Conservation (phyloP, 2,888 invertebrate genomes). For the Gryllus longicercus region DNA sequence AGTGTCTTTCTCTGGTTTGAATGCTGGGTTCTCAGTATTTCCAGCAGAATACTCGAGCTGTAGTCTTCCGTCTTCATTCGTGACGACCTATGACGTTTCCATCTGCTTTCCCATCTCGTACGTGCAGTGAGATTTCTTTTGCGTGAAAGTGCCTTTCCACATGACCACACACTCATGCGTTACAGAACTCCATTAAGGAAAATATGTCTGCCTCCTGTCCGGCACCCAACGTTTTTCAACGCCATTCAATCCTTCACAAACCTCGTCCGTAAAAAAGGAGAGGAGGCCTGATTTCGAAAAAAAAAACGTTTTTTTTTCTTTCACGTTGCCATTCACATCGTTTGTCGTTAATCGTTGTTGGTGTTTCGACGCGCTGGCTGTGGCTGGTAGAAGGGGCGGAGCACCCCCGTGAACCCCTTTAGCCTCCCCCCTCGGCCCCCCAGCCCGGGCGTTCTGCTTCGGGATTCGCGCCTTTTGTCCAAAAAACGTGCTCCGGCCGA, state of each 20-base stretch:
- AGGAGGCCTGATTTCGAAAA: background rate
- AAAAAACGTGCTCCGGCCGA: no score
- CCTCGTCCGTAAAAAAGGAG: background rate
- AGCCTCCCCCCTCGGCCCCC: no score
- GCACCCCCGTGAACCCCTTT: no score
- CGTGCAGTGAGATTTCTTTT: background rate
- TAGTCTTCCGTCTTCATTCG: no score
- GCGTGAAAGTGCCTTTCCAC: background rate
- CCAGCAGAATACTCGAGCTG: no score
- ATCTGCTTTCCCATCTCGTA: no score
- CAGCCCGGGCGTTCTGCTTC: no score
- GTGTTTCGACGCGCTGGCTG: background rate
- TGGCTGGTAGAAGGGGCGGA: no score
- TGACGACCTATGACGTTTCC: no score
- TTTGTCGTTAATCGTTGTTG: background rate
- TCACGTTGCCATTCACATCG: background rate
- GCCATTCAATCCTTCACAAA: background rate
- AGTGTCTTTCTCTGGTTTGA: no score
- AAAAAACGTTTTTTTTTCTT: background rate
- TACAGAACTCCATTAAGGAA: background rate
- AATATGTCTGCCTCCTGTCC: background rate
- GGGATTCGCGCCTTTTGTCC: no score
- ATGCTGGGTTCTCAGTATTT: no score
- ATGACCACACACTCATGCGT: background rate
- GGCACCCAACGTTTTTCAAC: background rate